Percentiles rank a stretch among this genome's conserved stretches.
Conservation (phyloP, 2,888 invertebrate species). For the Chelonus formosanus region DNA sequence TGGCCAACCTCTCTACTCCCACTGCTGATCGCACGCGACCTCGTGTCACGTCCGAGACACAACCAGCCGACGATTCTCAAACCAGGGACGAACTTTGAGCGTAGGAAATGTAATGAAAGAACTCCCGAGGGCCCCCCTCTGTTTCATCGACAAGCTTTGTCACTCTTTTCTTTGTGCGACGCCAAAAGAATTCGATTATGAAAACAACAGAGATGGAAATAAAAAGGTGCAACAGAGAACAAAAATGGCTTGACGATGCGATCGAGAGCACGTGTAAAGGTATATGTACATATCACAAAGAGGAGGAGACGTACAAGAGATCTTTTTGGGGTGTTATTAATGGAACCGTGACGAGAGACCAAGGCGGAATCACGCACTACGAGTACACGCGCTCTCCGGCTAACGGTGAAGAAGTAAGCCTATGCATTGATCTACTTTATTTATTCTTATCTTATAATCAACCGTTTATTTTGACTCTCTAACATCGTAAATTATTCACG, state of each 20-base stretch:
- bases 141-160: neutral
- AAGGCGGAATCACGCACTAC: constrained; percentile 60
- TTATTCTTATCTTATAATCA: neutral
- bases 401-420: constrained; percentile 39
- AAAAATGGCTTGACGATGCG: constrained; percentile 16
- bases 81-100: constrained; percentile 24
- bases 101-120: constrained; percentile 39
- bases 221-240: too few species aligned
- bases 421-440: constrained; percentile 17
- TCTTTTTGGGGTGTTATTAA: constrained; percentile 49
- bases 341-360: constrained; percentile 58
- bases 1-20: constrained; percentile 16
- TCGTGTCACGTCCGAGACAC: constrained; percentile 47
- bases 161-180: neutral
- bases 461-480: neutral
- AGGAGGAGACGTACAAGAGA: constrained; percentile 26
- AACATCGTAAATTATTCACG: too few species aligned
- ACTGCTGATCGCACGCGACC: constrained; percentile 58
- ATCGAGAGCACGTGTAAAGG: constrained; percentile 25
- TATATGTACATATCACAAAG: neutral
- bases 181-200: neutral
- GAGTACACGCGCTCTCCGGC: constrained; percentile 39
- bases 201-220: too few species aligned
- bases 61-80: constrained; percentile 24
- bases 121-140: constrained; percentile 18